Evolutionary conservation across 2,113 vertebrate genomes (phyloP), one percentile per base, ranked within the genome.

Genomic region (Raja brachyura): DNA sequence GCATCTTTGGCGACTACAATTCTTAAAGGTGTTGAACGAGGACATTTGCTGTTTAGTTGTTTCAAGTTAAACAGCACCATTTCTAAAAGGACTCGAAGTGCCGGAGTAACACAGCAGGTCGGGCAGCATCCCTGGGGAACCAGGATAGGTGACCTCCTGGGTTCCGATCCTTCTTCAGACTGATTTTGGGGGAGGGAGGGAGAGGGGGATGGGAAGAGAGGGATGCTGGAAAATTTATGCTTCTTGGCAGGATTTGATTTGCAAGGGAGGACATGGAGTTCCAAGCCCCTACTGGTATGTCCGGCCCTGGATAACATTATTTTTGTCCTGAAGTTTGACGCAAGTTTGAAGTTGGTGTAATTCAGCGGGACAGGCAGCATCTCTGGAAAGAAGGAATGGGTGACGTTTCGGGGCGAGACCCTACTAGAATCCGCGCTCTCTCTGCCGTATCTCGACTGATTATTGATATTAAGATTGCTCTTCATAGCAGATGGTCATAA

Each of bases 401-500:
- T 48, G 39, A 48, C 39, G 39, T 48, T 48, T 48, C 39, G 39
- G 39, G 39, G 0, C 39, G 39, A 48, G 39, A 48, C 39, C 39
- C 39, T 48, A 48, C 39, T 59, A 20, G 22, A 83, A 28, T 83
- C 48, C 25, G 7, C 20, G 20, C 6, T 59, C 9, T 59, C 79
- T 83, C 79, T 83, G 79, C 48, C 25, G 20, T 20, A 25, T 83
- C 54, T 59, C 22, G 54, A 56, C 79, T 83, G 79, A 83, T 59
- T 83, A 81, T 81, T 81, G 78, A 81, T 81, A 81, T 81, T 81
- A 54, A 81, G 78, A 54, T 81, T 79, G 22, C 54, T 16, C 78
- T 59, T 83, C 79, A 83, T 56, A 28, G 79, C 79, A 83, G 48
- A 83, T 83, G 54, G 79, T 83, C 79, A 83, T 83, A 83, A 83